A percentile compares a stretch with the other conserved stretches of the same genome.
Conservation (phyloP, 2,888 invertebrate genomes). For the Agrotis puta region DNA sequence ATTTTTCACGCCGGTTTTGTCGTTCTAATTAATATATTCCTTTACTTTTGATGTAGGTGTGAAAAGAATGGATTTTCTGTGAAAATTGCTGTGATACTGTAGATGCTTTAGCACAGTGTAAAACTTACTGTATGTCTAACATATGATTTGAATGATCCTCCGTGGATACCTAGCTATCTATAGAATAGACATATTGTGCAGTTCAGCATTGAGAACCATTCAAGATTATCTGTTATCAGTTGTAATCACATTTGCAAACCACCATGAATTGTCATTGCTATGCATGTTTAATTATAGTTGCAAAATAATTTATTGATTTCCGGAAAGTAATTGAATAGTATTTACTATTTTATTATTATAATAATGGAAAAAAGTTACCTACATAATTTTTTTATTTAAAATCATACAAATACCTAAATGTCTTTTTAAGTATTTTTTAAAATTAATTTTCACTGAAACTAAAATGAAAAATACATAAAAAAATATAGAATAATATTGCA, state of each 20-base stretch:
- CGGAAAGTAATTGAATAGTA: neutral
- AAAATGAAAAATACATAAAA: neutral
- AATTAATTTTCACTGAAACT: neutral
- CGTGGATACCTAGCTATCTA: neutral
- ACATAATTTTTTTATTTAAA: too few relatives aligned
- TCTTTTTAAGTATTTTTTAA: neutral
- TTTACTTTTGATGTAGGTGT: neutral
- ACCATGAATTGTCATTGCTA: constrained; percentile 38
- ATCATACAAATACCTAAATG: too few relatives aligned
- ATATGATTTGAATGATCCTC: constrained; percentile 34
- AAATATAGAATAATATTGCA: neutral
- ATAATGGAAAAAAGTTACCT: neutral
- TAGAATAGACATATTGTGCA: constrained; percentile 4
- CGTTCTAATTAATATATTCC: constrained; percentile 46
- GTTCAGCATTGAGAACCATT: constrained; percentile 16
- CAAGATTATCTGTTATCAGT: constrained; percentile 49
- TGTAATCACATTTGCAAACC: constrained; percentile 51
- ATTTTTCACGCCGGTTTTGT: constrained; percentile 71
- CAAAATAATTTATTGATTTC: constrained; percentile 26
- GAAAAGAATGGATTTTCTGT: constrained; percentile 3
- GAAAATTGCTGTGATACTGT: neutral
- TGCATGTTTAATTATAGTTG: constrained; percentile 31
- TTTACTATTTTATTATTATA: constrained; percentile 3
- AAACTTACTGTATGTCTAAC: neutral
- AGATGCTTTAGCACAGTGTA: neutral